Conservation (phyloP, 1,140 invertebrate genomes). For the Bombus sylvicola region DNA sequence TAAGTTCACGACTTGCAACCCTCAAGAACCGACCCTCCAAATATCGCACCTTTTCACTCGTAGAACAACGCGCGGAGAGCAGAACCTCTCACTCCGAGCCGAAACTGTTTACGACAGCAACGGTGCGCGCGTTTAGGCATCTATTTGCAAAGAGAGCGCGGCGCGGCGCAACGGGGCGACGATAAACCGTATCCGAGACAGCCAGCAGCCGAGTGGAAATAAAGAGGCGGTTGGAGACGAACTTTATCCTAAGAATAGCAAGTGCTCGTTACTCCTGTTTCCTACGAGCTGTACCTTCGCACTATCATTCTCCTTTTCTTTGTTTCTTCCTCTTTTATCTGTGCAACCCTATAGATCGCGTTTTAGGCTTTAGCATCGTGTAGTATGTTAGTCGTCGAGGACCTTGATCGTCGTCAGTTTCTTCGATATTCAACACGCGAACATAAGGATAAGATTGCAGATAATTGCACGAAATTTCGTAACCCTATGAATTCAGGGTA, state of each 20-base stretch:
- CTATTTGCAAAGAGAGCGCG: constrained; percentile 37
- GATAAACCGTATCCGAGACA: constrained; percentile 48
- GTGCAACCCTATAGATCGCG: neutral
- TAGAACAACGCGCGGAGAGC: no score
- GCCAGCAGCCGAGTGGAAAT: constrained; percentile 41
- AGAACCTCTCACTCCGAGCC: neutral
- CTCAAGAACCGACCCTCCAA: neutral
- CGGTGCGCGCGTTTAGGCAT: constrained; percentile 28
- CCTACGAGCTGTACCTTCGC: neutral
- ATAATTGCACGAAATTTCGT: no score
- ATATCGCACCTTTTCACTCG: constrained; percentile 21
- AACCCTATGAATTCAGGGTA: no score
- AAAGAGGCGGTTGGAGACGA: constrained; percentile 47
- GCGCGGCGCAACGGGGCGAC: constrained; percentile 7
- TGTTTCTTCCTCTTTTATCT: neutral
- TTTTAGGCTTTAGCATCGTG: neutral
- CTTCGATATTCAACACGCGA: neutral
- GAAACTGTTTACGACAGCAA: constrained; percentile 40
- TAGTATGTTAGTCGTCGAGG: neutral
- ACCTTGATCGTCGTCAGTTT: neutral
- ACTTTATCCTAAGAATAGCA: constrained; percentile 46
- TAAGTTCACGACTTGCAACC: neutral
- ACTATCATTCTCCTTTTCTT: neutral
- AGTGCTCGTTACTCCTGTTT: constrained; percentile 52
- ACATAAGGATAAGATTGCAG: no score